phyloP scores from a whole-genome alignment of 2,888 invertebrate species.

The Caenorhabditis sp. region DNA sequence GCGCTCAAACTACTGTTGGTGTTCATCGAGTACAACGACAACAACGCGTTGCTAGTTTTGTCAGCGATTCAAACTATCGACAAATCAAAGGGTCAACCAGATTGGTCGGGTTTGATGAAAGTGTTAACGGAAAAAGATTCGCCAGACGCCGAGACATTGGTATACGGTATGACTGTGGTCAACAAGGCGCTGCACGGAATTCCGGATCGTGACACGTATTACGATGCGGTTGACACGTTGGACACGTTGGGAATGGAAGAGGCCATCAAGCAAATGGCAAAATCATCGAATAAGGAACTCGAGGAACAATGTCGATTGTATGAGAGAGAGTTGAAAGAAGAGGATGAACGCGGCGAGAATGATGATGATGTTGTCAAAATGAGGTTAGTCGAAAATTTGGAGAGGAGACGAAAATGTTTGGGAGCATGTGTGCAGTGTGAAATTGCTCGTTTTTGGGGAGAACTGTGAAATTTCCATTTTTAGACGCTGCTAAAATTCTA shows the following conservation, averaged over 20 bases:
- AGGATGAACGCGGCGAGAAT: slow-evolving; percentile 59
- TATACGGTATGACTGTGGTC: slow-evolving; percentile 93
- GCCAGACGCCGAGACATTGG: slow-evolving; percentile 92
- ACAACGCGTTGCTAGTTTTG: slow-evolving; percentile 88
- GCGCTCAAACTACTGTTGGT: slow-evolving; percentile 93
- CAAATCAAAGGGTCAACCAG: slow-evolving; percentile 73
- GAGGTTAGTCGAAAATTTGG: slow-evolving; percentile 35
- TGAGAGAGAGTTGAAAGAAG: slow-evolving; percentile 68
- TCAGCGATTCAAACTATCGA: slow-evolving; percentile 88
- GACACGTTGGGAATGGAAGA: slow-evolving; percentile 81
- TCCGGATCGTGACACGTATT: slow-evolving; percentile 82
- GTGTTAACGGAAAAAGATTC: slow-evolving; percentile 88
- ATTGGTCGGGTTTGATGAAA: slow-evolving; percentile 84
- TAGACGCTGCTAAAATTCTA: too few relatives aligned
- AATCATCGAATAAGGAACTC: slow-evolving; percentile 54
- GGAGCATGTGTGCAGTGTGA: too few relatives aligned
- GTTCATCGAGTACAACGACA: slow-evolving; percentile 96
- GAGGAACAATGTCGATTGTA: slow-evolving; percentile 67
- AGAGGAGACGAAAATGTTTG: too few relatives aligned
- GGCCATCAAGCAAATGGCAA: slow-evolving; percentile 58
- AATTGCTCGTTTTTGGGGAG: too few relatives aligned
- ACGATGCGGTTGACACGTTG: slow-evolving; percentile 92
- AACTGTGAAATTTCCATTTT: background rate
- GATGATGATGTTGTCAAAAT: slow-evolving; percentile 57
- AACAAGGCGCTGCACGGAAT: slow-evolving; percentile 75